Conservation (phyloP, 1,140 invertebrate genomes). For the Luehdorfia chinensis region DNA sequence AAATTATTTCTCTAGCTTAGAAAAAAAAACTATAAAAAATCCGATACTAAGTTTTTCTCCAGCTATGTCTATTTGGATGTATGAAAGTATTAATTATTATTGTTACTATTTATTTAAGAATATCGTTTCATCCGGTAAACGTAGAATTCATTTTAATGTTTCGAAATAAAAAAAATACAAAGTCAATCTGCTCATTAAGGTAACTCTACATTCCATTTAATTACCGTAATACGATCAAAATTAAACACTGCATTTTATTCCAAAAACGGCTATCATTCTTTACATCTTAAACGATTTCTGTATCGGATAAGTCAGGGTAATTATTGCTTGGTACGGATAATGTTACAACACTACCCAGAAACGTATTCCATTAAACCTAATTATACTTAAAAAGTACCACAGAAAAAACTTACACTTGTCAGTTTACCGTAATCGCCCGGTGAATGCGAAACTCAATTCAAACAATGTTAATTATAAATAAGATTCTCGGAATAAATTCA, state of each 20-base stretch:
- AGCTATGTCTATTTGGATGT: too few relatives aligned
- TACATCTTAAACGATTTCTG: slow-evolving; percentile 4
- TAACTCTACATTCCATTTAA: background rate
- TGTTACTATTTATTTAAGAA: too few relatives aligned
- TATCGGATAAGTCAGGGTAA: background rate
- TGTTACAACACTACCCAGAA: slow-evolving; percentile 5
- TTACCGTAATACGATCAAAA: background rate
- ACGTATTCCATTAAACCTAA: slow-evolving; percentile 19
- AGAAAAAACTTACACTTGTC: slow-evolving; percentile 12
- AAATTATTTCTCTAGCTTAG: too few relatives aligned
- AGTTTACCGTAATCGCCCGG: slow-evolving; percentile 17
- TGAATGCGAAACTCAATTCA: background rate
- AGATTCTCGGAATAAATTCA: background rate
- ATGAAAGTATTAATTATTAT: too few relatives aligned
- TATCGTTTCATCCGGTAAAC: too few relatives aligned
- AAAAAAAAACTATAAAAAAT: too few relatives aligned
- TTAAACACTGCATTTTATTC: background rate
- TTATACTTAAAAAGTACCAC: slow-evolving; percentile 19
- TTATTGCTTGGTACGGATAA: slow-evolving; percentile 1
- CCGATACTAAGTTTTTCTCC: too few relatives aligned
- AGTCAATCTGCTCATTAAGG: background rate
- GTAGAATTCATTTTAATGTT: too few relatives aligned
- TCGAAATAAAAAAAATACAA: background rate
- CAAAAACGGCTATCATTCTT: slow-evolving; percentile 4
- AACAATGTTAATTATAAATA: background rate